Base-by-base conservation (phyloP, 2,888 invertebrate species). In the Ormia ochracea region DNA sequence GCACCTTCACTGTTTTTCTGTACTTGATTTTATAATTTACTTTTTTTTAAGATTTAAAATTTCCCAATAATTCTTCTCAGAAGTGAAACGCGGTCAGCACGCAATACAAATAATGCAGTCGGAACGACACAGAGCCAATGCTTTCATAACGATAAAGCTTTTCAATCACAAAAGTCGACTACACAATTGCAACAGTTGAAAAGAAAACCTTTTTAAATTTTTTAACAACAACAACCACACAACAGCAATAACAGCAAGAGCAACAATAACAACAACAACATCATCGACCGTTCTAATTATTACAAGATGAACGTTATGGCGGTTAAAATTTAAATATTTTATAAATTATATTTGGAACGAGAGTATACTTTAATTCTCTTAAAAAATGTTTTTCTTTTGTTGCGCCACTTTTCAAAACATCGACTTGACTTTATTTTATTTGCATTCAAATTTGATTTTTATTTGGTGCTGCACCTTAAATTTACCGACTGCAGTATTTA, bases 31-130 rank as follows among this genome's bases (percentile, higher is more conserved):
- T 69, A 33, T 45, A 1, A 26, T 36, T 69, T 48, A 63, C 12
- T 52, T 23, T 14, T 28, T 58, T 43, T 56, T 59, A 61, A 61
- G 33, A 56, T 63, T 68, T 26, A 9, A 52, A 54, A 43, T 70
- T 75, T 79, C 45, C 19, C 58, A 70, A 65, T 48, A 63, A 59
- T 74, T 68, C 38, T 68, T 61, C 28, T 65, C 14, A 63, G 12
- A 76, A 73, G 36, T 58, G 58, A 76, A 80, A 73, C 50, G 43
- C 76, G 80, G 68, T 58, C 76, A 80, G 38, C 80, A 75, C 50
- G 59, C 52, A 73, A 78, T 38, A 38, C 52, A 50, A 66, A 59
- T 19, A 63, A 69, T 23, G 26, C 43, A 54, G 33, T 9, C 43
- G 41, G 12, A 54, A 21, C 26, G 68, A 61, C 21, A 38, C 1